phyloP scores from a whole-genome alignment of 1,140 invertebrate genomes.

The Aleiodes sp. region DNA sequence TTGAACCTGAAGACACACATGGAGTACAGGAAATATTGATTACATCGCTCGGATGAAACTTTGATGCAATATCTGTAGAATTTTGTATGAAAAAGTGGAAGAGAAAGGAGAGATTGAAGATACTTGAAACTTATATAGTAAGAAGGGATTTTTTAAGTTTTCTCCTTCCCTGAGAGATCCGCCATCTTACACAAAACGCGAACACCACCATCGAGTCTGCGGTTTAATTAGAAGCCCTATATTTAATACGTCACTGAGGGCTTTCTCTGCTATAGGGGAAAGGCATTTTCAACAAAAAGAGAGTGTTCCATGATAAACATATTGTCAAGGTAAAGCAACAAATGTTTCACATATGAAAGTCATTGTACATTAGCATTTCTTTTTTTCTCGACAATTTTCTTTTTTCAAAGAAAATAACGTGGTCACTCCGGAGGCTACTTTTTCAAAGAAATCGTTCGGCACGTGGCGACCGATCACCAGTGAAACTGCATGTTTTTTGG shows the following conservation, averaged over 20 bases:
- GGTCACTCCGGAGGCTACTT: background rate
- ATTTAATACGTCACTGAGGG: background rate
- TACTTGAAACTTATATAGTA: background rate
- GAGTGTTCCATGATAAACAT: background rate
- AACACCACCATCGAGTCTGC: background rate
- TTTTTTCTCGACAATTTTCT: background rate
- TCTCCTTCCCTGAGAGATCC: background rate
- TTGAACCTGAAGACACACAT: too few species aligned
- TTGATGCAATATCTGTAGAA: too few species aligned
- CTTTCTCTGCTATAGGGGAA: background rate
- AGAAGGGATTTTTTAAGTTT: background rate
- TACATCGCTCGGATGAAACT: too few species aligned
- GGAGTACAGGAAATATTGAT: too few species aligned
- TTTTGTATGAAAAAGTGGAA: too few species aligned
- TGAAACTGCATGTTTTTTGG: background rate
- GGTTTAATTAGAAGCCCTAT: slow-evolving; percentile 17
- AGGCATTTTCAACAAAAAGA: background rate
- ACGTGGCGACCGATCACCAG: background rate
- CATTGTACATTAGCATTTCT: background rate
- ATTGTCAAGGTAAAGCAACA: background rate
- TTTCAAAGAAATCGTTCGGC: background rate
- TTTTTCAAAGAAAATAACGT: background rate
- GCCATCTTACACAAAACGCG: background rate
- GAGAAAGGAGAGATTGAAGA: too few species aligned
- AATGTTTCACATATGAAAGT: background rate